Base-by-base conservation (phyloP, 2,113 vertebrate genomes). In the Callorhinus ursinus region DNA sequence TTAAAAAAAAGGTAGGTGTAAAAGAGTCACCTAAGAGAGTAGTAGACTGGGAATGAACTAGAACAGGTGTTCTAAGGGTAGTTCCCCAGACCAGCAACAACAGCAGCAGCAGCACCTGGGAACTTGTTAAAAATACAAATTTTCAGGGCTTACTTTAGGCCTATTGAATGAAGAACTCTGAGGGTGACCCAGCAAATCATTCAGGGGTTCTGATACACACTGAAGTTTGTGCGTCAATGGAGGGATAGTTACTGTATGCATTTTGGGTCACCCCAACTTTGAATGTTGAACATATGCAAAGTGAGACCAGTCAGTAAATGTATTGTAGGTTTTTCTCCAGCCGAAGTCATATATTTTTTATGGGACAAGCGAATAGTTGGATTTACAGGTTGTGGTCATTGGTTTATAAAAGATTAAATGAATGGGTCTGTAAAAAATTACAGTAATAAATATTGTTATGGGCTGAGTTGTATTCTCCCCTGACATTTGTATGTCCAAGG, bases 331-430 rank as follows among this genome's bases (percentile, higher is more conserved):
- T 67, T 93, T 87, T 69, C 36, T 89, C 31, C 5, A 93, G 26
- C 12, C 2, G 1, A 24, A 72, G 72, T 71, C 26, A 88, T 33
- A 10, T 67, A 22, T 46, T 80, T 74, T 57, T 55, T 21, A 67
- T 72, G 26, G 8, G 7, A 33, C 82, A 63, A 2, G 9, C 4
- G 72, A 72, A 77, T 5, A 51, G 33, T 82, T 89, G 53, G 1
- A 63, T 81, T 59, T 92, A 51, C 3, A 85, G n/a, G 4, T 74
- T 92, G 65, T 59, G 46, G 59, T 57, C 3, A 21, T 51, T 88
- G 59, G 83, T 79, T 86, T 87, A 86, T 72, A 79, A 93, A 77
- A 89, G 2, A 87, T 53, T 93, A 79, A 72, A 59, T 80, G 82
- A 59, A 59, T 19, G n/a, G 13, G 21, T 16, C 9, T 74, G 1